Conservation (phyloP, 2,797 vertebrate species). For the Spondyliosoma cantharus region DNA sequence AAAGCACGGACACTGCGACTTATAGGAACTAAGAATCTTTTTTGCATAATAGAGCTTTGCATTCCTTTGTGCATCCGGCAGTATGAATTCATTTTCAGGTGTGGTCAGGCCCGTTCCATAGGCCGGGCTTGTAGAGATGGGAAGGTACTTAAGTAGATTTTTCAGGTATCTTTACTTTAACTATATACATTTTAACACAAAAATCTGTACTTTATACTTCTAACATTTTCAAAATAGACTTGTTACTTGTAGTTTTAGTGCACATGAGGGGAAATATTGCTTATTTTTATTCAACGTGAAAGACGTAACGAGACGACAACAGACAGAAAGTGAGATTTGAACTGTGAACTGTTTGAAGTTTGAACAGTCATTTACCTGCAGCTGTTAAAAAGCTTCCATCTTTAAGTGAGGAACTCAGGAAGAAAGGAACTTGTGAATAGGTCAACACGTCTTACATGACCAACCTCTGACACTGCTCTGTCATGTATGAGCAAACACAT, state of each 20-base stretch:
- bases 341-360: too few species aligned
- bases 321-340: too few species aligned
- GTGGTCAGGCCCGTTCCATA: background rate
- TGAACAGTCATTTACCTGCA: background rate
- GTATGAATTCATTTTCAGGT: conserved; percentile 10
- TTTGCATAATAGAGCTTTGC: background rate
- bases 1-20: background rate
- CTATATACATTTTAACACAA: too few species aligned
- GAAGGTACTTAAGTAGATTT: too few species aligned
- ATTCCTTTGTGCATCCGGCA: background rate
- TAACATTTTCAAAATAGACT: too few species aligned
- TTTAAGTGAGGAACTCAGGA: background rate
- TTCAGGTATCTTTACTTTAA: too few species aligned
- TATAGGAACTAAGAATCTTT: background rate
- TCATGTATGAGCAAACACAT: conserved; percentile 26
- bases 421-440: too few species aligned
- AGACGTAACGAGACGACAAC: too few species aligned
- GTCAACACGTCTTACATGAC: background rate
- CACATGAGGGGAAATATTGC: too few species aligned
- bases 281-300: too few species aligned
- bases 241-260: too few species aligned
- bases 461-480: background rate
- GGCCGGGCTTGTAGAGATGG: background rate
- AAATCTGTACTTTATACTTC: too few species aligned
- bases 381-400: background rate